Conservation (phyloP, 2,888 invertebrate genomes). For the Corythucha ciliata region DNA sequence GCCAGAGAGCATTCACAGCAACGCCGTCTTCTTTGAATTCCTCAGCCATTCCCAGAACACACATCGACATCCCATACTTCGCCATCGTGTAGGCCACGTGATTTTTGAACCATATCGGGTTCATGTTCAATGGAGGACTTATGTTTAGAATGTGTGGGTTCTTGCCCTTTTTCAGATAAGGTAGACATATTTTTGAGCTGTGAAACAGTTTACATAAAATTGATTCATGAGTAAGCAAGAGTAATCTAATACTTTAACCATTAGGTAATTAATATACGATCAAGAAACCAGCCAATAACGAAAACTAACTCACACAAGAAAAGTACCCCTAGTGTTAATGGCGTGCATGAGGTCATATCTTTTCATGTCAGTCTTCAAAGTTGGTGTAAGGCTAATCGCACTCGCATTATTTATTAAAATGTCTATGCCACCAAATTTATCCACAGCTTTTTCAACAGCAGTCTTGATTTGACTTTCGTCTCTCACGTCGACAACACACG, state of each 20-base stretch:
- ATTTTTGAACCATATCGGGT: conserved; percentile 78
- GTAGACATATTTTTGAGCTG: conserved; percentile 84
- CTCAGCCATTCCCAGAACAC: conserved; percentile 91
- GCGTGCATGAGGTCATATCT: conserved; percentile 92
- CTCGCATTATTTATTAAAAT: conserved; percentile 93
- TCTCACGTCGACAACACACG: conserved; percentile 80
- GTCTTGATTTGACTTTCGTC: conserved; percentile 64
- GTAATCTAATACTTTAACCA: neutral
- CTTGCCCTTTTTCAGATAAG: conserved; percentile 71
- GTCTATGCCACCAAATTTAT: conserved; percentile 91
- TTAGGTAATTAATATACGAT: neutral
- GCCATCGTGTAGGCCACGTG: conserved; percentile 97
- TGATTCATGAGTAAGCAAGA: neutral
- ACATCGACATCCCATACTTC: conserved; percentile 98
- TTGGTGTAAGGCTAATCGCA: conserved; percentile 78
- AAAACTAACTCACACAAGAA: conserved; percentile 63
- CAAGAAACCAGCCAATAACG: neutral
- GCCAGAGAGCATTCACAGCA: conserved; percentile 95
- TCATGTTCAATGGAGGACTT: conserved; percentile 87
- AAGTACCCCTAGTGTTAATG: conserved; percentile 91
- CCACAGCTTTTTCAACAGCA: conserved; percentile 64
- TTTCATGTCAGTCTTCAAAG: conserved; percentile 84
- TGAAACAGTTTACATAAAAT: conserved; percentile 37
- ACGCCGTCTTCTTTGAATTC: conserved; percentile 76
- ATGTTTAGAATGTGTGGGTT: conserved; percentile 93